Conservation (phyloP, 2,113 vertebrate species). For the Silurus asotus region DNA sequence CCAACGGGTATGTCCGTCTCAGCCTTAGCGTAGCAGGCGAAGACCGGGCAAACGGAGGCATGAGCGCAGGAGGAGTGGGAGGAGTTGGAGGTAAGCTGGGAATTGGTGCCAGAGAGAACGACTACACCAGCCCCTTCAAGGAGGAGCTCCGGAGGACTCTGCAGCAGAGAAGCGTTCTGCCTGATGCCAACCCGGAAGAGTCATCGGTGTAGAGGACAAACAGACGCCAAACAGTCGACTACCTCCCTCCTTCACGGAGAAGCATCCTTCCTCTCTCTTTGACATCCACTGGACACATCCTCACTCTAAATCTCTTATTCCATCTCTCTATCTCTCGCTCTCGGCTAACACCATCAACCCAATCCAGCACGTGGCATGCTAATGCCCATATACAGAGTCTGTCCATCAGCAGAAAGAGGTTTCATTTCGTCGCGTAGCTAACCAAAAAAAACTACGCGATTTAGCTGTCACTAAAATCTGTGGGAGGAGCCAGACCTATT, state of each 20-base stretch:
- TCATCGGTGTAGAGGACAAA: slow-evolving; percentile 83
- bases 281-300: slow-evolving; percentile 42
- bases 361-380: neutral
- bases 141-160: slow-evolving; percentile 78
- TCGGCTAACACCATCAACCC: neutral
- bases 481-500: neutral
- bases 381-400: neutral
- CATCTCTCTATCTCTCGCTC: neutral
- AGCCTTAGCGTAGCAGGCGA: slow-evolving; percentile 82
- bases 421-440: neutral
- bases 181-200: slow-evolving; percentile 95
- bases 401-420: neutral
- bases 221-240: slow-evolving; percentile 62
- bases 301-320: slow-evolving; percentile 42
- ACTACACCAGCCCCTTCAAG: slow-evolving; percentile 78
- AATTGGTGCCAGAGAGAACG: slow-evolving; percentile 67
- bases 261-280: slow-evolving; percentile 63
- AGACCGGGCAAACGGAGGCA: slow-evolving; percentile 81
- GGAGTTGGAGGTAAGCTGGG: slow-evolving; percentile 38
- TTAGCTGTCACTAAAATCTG: neutral
- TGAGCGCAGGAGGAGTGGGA: slow-evolving; percentile 73
- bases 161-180: slow-evolving; percentile 90
- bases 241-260: slow-evolving; percentile 73
- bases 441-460: neutral
- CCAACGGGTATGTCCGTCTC: slow-evolving; percentile 95